Percentiles rank a stretch among this genome's conserved stretches.
These are phyloP conservation scores for Triplophysa bombifrons DNA, from an alignment of 2,797 vertebrate genomes.

Conservation along the genomic window DNA sequence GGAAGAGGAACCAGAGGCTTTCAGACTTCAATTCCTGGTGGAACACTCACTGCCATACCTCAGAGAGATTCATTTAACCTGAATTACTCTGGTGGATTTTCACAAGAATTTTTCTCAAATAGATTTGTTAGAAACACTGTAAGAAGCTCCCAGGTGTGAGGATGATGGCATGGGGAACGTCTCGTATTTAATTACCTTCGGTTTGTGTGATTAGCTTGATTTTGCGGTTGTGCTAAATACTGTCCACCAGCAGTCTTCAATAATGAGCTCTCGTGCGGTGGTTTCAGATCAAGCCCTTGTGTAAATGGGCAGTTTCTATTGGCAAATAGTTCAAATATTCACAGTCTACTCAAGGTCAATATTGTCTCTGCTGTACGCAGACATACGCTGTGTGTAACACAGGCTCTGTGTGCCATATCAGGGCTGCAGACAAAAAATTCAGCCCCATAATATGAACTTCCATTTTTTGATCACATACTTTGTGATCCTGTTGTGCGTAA, in stretches of 20 bases:
- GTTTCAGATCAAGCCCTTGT: conserved; percentile 35
- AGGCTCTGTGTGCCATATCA: conserved; percentile 6
- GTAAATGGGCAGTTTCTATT: conserved; percentile 18
- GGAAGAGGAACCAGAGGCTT: conserved; percentile 50
- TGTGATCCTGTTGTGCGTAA: too few species aligned
- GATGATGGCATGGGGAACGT: conserved; percentile 29
- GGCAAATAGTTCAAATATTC: conserved; percentile 36
- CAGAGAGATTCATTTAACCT: conserved; percentile 62
- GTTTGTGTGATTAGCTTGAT: conserved; percentile 47
- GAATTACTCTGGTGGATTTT: conserved; percentile 58
- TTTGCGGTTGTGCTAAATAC: conserved; percentile 42
- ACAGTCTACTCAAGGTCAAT: conserved; percentile 37
- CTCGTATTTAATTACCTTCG: conserved; percentile 52
- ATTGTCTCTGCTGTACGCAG: conserved; percentile 11
- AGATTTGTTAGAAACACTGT: conserved; percentile 51
- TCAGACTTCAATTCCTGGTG: conserved; percentile 56
- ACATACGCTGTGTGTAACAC: conserved; percentile 19
- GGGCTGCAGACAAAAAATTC: too few species aligned
- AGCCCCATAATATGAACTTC: too few species aligned
- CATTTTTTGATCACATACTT: too few species aligned
- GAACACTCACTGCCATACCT: conserved; percentile 53
- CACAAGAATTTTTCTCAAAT: conserved; percentile 54
- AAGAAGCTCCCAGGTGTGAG: conserved; percentile 56
- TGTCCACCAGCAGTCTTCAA: conserved; percentile 31
- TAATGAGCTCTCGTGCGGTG: conserved; percentile 11